These are phyloP conservation scores for Sylvia atricapilla DNA, from an alignment of 2,113 vertebrate species.

Conservation along the genomic window DNA sequence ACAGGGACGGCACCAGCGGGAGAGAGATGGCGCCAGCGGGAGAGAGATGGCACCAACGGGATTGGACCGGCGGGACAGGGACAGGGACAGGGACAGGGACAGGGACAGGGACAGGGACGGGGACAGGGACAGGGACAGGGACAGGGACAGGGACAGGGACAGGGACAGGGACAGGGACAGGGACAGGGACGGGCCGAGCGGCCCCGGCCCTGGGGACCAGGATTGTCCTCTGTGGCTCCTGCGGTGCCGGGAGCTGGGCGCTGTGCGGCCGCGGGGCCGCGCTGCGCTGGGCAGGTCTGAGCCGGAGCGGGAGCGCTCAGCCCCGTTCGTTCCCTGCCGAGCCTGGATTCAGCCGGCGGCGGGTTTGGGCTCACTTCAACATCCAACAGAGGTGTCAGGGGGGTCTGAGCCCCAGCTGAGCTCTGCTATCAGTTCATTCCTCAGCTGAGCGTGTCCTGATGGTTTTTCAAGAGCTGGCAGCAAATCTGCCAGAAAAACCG, in stretches of 20 bases:
- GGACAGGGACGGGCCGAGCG: neutral
- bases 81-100: neutral
- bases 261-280: fast-evolving
- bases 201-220: fast-evolving
- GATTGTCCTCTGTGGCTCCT: fast-evolving
- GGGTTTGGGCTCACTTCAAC: fast-evolving
- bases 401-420: neutral
- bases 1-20: too few species aligned
- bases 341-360: fast-evolving
- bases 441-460: fast-evolving
- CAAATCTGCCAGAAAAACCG: neutral
- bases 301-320: fast-evolving
- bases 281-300: neutral
- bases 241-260: too few species aligned
- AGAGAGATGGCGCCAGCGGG: too few species aligned
- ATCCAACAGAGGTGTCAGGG: fast-evolving
- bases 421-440: fast-evolving
- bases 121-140: neutral
- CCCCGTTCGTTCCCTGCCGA: neutral
- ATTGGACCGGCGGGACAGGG: too few species aligned
- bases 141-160: neutral
- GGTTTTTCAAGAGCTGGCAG: neutral
- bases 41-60: neutral
- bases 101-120: neutral
- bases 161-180: neutral